A percentile compares a stretch with the other conserved stretches of the same genome.
Evolutionary conservation across 2,113 vertebrate genomes (phyloP).

Genomic region (Glaucomys volans): DNA sequence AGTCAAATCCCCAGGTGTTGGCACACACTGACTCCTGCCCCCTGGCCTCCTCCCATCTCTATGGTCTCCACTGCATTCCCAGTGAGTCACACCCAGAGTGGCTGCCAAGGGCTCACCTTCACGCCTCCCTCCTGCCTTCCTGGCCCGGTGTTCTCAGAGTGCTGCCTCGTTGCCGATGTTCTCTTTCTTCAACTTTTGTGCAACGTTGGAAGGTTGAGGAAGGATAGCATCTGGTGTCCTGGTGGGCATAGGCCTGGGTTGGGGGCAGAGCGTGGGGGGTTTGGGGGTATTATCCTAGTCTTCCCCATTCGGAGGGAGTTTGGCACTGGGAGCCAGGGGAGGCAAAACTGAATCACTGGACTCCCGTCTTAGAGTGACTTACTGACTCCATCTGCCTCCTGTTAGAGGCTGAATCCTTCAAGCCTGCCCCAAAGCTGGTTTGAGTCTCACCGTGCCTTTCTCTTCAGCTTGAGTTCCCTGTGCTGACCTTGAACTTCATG

Average conservation of each 20-base stretch:
- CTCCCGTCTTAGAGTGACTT: neutral
- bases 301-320: neutral
- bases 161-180: rapidly evolving
- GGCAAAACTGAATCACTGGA: neutral
- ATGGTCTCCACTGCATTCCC: neutral
- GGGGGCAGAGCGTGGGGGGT: no score
- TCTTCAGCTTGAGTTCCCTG: neutral
- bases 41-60: neutral
- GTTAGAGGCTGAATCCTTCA: neutral
- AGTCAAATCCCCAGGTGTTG: neutral
- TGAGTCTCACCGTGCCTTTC: rapidly evolving
- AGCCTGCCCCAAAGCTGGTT: neutral
- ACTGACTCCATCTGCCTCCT: neutral
- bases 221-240: neutral
- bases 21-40: neutral
- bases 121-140: neutral
- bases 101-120: neutral
- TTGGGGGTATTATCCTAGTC: rapidly evolving
- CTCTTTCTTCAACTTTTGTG: neutral
- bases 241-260: neutral
- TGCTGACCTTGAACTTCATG: neutral
- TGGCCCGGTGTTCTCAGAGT: neutral
- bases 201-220: neutral
- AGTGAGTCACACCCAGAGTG: neutral
- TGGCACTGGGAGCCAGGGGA: neutral